These are phyloP conservation scores for Paraescarpia echinospica DNA, from an alignment of 1,140 invertebrate genomes.

Conservation along the genomic window DNA sequence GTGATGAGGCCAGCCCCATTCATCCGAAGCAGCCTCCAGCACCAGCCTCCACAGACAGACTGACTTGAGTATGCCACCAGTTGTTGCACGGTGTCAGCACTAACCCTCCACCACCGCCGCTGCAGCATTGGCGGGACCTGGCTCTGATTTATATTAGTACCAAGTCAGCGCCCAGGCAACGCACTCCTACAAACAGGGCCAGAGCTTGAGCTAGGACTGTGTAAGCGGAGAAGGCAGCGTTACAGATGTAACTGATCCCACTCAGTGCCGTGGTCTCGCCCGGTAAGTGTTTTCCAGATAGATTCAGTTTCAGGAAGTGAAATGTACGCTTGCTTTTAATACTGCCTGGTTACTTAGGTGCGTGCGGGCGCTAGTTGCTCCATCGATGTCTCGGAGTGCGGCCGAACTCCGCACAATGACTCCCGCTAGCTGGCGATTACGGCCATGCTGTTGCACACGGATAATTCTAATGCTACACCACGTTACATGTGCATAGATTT, in stretches of 20 bases:
- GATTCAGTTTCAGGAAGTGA: constrained; percentile 5
- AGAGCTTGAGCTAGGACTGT: background rate
- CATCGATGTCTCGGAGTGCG: background rate
- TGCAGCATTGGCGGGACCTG: background rate
- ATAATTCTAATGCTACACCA: background rate
- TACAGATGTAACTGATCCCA: background rate
- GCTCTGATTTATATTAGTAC: constrained; percentile 6
- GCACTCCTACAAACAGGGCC: background rate
- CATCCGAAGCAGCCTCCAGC: background rate
- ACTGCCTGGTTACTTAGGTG: background rate
- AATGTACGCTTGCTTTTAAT: background rate
- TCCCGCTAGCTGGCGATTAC: background rate
- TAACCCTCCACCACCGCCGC: background rate
- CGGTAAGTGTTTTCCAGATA: constrained; percentile 5
- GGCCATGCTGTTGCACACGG: background rate
- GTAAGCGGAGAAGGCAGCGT: background rate
- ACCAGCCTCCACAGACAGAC: background rate
- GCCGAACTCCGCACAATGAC: too few relatives aligned
- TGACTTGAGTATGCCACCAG: background rate
- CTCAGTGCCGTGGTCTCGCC: background rate
- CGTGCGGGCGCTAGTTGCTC: background rate
- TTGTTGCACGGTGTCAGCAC: background rate
- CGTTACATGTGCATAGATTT: background rate
- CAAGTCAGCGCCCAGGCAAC: background rate
- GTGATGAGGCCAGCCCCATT: background rate